Evolutionary conservation across 2,888 invertebrate genomes (phyloP).

Genomic region (Ectropis crepuscularia): DNA sequence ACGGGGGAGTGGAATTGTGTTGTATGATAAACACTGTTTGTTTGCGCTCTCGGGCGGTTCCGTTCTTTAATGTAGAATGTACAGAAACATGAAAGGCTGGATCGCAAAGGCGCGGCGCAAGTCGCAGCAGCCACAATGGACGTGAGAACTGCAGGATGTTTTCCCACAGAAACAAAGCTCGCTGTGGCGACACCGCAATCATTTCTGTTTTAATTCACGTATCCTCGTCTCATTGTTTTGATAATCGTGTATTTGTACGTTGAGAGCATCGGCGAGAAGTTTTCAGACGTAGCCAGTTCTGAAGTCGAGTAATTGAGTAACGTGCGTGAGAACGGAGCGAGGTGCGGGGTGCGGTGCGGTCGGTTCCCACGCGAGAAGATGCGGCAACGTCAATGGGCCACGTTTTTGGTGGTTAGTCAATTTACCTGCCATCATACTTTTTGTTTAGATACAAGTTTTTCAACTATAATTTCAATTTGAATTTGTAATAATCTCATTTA

Average conservation of each 20-base stretch:
- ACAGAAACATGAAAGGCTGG: conserved; percentile 30
- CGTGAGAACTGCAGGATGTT: conserved; percentile 32
- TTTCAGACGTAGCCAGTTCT: conserved; percentile 1
- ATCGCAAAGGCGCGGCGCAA: conserved; percentile 8
- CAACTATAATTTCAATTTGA: not conserved
- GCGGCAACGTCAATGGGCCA: not conserved
- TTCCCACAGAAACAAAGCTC: conserved; percentile 26
- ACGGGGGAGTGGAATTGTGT: conserved; percentile 3
- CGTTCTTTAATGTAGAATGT: conserved; percentile 22
- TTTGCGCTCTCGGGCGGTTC: conserved; percentile 4
- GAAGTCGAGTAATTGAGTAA: conserved; percentile 1
- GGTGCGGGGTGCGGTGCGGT: not conserved
- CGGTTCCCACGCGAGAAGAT: conserved; percentile 11
- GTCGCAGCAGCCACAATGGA: conserved; percentile 32
- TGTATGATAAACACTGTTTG: conserved; percentile 7
- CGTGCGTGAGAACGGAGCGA: conserved; percentile 11
- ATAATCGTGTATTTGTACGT: not conserved
- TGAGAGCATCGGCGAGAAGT: not conserved
- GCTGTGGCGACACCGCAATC: conserved; percentile 5
- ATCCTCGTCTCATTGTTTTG: not conserved
- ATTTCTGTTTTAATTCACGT: not conserved
- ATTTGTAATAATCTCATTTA: too few species aligned
- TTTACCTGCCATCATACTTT: not conserved
- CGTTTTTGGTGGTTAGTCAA: not conserved
- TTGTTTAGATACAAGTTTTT: not conserved